A percentile compares a stretch with the other conserved stretches of the same genome.
These are phyloP conservation scores for Oligia latruncula DNA, from an alignment of 2,888 invertebrate genomes.

Conservation along the genomic window DNA sequence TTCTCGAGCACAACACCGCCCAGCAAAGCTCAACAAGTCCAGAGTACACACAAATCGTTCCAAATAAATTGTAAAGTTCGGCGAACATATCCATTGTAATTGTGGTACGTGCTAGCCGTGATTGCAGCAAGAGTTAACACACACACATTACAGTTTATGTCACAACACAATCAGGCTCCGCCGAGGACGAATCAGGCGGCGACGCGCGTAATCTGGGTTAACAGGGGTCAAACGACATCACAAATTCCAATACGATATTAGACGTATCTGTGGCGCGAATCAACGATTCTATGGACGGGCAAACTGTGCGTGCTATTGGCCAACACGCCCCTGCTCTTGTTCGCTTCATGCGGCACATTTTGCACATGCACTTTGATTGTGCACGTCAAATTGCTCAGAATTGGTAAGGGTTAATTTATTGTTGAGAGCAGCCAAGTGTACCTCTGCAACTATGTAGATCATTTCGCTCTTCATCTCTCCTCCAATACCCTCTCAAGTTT, in stretches of 20 bases:
- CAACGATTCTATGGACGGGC: constrained; percentile 84
- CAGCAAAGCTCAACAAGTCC: constrained; percentile 60
- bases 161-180: constrained; percentile 90
- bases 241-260: constrained; percentile 92
- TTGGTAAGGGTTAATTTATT: constrained; percentile 62
- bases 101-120: constrained; percentile 86
- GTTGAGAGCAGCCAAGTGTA: constrained; percentile 34
- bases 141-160: constrained; percentile 91
- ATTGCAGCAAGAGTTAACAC: constrained; percentile 90
- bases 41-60: constrained; percentile 62
- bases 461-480: constrained; percentile 55
- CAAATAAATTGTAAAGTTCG: constrained; percentile 85
- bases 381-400: constrained; percentile 63
- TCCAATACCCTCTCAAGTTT: constrained; percentile 15
- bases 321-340: constrained; percentile 65
- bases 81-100: constrained; percentile 87
- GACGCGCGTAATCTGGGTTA: constrained; percentile 93
- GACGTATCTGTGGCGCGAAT: constrained; percentile 90
- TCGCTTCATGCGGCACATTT: constrained; percentile 61
- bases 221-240: constrained; percentile 93
- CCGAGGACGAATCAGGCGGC: constrained; percentile 90
- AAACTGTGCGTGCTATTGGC: constrained; percentile 74
- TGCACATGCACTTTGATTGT: constrained; percentile 68
- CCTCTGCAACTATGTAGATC: constrained; percentile 40
- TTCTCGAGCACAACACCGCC: constrained; percentile 31